phyloP scores from a whole-genome alignment of 2,888 invertebrate species.

The Scrobipalpa costella region DNA sequence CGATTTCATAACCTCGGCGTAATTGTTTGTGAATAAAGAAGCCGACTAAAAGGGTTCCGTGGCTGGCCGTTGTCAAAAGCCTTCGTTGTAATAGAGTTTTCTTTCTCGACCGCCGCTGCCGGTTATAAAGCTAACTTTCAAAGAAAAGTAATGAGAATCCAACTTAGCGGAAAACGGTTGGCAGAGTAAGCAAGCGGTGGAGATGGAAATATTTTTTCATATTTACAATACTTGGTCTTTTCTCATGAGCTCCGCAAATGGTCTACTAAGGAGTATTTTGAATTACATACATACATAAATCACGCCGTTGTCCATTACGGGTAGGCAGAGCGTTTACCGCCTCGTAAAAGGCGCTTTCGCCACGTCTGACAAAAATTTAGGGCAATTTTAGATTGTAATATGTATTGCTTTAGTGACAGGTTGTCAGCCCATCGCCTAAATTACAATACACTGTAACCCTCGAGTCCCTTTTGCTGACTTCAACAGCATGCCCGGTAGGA shows the following conservation, averaged over 20 bases:
- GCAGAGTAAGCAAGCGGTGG: slow-evolving; percentile 58
- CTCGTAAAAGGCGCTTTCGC: no score
- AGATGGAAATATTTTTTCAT: slow-evolving; percentile 66
- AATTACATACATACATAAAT: no score
- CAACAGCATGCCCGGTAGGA: background rate
- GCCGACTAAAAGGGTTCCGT: slow-evolving; percentile 55
- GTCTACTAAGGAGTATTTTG: background rate
- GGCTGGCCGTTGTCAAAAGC: slow-evolving; percentile 60
- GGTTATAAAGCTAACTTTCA: slow-evolving; percentile 73
- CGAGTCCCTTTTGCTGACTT: slow-evolving; percentile 14
- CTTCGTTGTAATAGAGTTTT: slow-evolving; percentile 73
- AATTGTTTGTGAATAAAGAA: slow-evolving; percentile 69
- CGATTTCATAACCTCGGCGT: slow-evolving; percentile 59
- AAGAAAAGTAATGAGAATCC: slow-evolving; percentile 78
- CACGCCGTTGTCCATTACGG: no score
- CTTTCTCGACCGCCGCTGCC: slow-evolving; percentile 60
- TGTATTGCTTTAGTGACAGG: no score
- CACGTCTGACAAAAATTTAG: no score
- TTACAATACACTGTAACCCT: no score
- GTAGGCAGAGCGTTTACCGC: no score
- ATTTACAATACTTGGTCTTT: slow-evolving; percentile 48
- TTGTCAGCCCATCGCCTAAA: no score
- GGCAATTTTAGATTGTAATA: no score
- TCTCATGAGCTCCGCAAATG: slow-evolving; percentile 56
- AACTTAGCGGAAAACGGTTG: slow-evolving; percentile 75